These are phyloP conservation scores for Trachythela sp. DNA, from an alignment of 64 coral and sea anemone species.

Conservation along the genomic window DNA sequence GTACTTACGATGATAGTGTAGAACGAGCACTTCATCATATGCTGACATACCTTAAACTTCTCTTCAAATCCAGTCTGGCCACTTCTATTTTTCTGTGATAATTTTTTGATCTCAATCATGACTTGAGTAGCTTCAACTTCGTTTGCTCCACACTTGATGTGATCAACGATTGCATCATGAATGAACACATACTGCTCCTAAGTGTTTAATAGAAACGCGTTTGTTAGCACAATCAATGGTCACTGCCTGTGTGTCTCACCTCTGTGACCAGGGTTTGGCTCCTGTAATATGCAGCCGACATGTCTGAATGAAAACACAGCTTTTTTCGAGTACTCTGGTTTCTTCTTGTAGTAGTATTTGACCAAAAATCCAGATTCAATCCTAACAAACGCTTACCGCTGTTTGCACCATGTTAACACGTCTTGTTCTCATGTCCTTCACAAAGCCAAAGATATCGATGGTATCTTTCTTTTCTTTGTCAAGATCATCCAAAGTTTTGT, in stretches of 20 bases:
- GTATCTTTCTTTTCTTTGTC: background rate
- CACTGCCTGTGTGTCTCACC: no score
- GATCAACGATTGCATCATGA: background rate
- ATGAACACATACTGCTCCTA: background rate
- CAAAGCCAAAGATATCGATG: background rate
- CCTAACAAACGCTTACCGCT: background rate
- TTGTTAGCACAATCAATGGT: no score
- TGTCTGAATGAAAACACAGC: no score
- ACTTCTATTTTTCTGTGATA: background rate
- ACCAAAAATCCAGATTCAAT: no score
- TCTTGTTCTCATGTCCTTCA: conserved; percentile 2
- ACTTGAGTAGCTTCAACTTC: background rate
- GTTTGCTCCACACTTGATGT: background rate
- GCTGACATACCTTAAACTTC: background rate
- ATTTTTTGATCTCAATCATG: background rate
- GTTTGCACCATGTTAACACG: background rate
- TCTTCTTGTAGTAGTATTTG: no score
- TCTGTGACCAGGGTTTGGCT: no score
- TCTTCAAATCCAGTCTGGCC: background rate
- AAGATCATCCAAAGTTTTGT: background rate
- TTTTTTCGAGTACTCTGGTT: no score
- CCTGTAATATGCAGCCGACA: no score
- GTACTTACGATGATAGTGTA: no score
- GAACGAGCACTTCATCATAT: no score
- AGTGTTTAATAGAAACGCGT: background rate